Evolutionary conservation across 1,140 invertebrate genomes (phyloP), one percentile per base, ranked within the genome.

Genomic region (Telenomus remus): DNA sequence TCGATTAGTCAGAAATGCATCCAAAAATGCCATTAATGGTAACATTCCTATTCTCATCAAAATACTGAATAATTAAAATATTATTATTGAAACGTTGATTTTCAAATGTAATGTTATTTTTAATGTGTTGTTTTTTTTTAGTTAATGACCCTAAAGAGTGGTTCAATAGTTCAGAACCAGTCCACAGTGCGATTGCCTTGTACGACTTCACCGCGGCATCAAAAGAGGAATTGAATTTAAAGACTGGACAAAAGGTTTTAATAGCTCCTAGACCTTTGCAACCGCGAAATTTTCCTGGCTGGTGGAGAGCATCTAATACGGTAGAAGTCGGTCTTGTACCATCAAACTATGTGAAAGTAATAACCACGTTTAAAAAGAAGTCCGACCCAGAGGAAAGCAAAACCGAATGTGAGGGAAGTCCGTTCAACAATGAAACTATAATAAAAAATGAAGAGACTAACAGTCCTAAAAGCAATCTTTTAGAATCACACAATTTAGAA

Each of bases 211-310:
- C 89, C 61, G 93, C 92, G 11, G 88, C 91, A 10, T 91, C 89
- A 10, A 89, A 91, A 0, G 91, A 94, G 57, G 97, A 98, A 89
- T 81, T 98, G 7, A 92, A 91, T 59, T 90, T 98, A 75, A 89
- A 88, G 71, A 89, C 91, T 35, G 95, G 95, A 56, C 94, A 97
- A 81, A 91, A 92, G 47, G 87, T 98, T 2, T 90, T 91, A 54
- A 86, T 98, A 15, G 96, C 96, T 1, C 96, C 96, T 0, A 92
- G 93, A 83, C 91, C 93, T 80, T 86, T 95, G 9, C 96, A 97
- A 84, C 93, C 94, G 70, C 90, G 90, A 63, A 89, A 89, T 78
- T 86, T 90, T 8, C 91, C 92, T 1, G 94, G 94, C n/a, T 95
- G 94, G 94, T 90, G 92, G 4, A 89, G 92, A 85, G 94, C 92